A percentile compares a stretch with the other conserved stretches of the same genome.
Conservation (phyloP, 1,140 invertebrate genomes). For the Sarcophaga peregrina region DNA sequence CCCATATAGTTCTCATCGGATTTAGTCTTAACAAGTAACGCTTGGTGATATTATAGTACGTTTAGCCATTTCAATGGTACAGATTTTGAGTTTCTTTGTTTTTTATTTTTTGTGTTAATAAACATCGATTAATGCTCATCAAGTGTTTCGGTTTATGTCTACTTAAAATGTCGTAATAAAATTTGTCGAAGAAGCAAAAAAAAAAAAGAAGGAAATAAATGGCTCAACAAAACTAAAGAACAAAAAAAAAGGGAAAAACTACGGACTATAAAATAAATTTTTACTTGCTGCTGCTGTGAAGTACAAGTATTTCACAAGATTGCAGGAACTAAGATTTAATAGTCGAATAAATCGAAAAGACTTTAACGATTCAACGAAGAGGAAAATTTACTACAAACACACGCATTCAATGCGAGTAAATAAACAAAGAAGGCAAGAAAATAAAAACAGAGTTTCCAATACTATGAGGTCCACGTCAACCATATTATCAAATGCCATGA, state of each 20-base stretch:
- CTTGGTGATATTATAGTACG: too few species aligned
- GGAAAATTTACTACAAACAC: not conserved
- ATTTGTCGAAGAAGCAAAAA: too few species aligned
- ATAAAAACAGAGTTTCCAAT: too few species aligned
- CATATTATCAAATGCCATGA: too few species aligned
- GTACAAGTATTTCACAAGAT: not conserved
- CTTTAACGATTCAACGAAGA: not conserved
- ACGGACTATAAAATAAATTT: slow-evolving; percentile 1
- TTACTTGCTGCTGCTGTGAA: not conserved
- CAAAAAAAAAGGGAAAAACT: slow-evolving; percentile 2
- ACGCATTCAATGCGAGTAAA: not conserved
- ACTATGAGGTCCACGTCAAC: too few species aligned
- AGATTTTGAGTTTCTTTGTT: too few species aligned
- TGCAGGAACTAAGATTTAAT: slow-evolving; percentile 13
- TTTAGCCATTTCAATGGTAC: too few species aligned
- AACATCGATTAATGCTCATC: slow-evolving; percentile 47
- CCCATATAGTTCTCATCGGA: too few species aligned
- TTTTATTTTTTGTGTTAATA: not conserved
- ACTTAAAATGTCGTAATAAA: slow-evolving; percentile 46
- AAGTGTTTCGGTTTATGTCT: slow-evolving; percentile 47
- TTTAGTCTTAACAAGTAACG: too few species aligned
- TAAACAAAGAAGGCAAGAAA: too few species aligned
- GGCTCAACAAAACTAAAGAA: not conserved
- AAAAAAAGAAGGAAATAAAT: too few species aligned
- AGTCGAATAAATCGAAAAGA: not conserved